Conservation (phyloP, 1,140 invertebrate species). For the Camponotus floridanus region DNA sequence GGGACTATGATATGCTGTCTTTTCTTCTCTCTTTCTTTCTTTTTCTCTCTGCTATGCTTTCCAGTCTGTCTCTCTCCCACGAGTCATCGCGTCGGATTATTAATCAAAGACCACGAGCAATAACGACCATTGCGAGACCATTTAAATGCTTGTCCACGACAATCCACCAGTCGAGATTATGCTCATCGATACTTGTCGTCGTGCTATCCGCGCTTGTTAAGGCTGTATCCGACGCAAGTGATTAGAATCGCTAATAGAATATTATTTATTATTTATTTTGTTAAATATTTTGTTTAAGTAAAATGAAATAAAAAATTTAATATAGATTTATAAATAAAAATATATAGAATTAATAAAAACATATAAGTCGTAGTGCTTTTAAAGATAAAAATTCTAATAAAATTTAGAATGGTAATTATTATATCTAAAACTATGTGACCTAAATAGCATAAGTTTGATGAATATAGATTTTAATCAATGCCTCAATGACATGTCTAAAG, state of each 20-base stretch:
- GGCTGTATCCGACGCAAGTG: neutral
- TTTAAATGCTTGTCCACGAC: conserved; percentile 69
- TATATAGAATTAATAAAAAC: neutral
- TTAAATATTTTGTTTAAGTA: no score
- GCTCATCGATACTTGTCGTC: conserved; percentile 18
- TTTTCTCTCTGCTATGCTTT: neutral
- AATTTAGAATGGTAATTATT: neutral
- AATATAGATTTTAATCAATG: neutral
- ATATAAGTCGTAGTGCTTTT: no score
- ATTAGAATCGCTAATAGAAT: neutral
- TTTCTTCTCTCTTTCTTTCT: conserved; percentile 9
- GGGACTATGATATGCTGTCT: conserved; percentile 61
- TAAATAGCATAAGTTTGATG: neutral
- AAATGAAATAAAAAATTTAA: neutral
- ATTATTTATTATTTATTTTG: no score
- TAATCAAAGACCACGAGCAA: conserved; percentile 81
- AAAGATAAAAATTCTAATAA: no score
- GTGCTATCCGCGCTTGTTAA: conserved; percentile 36
- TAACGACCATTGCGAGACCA: conserved; percentile 71
- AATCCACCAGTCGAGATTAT: conserved; percentile 43
- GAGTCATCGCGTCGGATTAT: conserved; percentile 77
- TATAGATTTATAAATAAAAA: neutral
- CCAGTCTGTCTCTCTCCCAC: conserved; percentile 35
- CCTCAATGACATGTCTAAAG: neutral
- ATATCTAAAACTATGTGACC: neutral